phyloP scores from a whole-genome alignment of 2,888 invertebrate species.

The Andrena flavipes region DNA sequence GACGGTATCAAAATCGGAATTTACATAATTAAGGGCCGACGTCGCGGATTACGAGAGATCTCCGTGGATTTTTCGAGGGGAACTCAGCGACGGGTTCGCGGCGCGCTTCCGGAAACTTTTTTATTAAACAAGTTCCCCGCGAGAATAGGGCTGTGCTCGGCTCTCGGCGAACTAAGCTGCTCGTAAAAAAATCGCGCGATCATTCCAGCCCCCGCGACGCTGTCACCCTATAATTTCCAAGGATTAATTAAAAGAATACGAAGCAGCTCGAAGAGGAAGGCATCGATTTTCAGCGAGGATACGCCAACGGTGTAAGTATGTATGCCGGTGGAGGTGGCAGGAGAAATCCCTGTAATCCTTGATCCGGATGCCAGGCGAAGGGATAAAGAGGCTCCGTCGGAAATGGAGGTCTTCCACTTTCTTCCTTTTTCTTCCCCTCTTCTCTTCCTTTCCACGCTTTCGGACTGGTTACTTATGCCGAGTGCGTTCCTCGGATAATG shows the following conservation, averaged over 20 bases:
- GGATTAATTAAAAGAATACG: slow-evolving; percentile 28
- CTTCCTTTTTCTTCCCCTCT: neutral
- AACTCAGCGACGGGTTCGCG: neutral
- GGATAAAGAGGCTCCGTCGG: slow-evolving; percentile 31
- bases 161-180: neutral
- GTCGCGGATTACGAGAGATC: slow-evolving; percentile 18
- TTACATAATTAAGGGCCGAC: slow-evolving; percentile 23
- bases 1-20: slow-evolving; percentile 14
- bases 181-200: slow-evolving; percentile 8
- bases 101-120: slow-evolving; percentile 24
- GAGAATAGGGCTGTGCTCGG: neutral
- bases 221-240: neutral
- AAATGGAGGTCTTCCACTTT: slow-evolving; percentile 26
- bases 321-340: neutral
- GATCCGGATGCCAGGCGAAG: slow-evolving; percentile 29
- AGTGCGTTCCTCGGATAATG: slow-evolving; percentile 65
- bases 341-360: slow-evolving; percentile 17
- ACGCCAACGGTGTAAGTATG: neutral
- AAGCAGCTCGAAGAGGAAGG: neutral
- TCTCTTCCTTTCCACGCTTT: neutral
- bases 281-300: slow-evolving; percentile 22
- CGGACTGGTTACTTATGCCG: slow-evolving; percentile 65
- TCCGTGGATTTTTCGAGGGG: neutral
- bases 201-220: neutral
- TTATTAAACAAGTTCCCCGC: slow-evolving; percentile 45